Evolutionary conservation across 2,113 vertebrate genomes (phyloP).

Genomic region (Dasypus novemcinctus): DNA sequence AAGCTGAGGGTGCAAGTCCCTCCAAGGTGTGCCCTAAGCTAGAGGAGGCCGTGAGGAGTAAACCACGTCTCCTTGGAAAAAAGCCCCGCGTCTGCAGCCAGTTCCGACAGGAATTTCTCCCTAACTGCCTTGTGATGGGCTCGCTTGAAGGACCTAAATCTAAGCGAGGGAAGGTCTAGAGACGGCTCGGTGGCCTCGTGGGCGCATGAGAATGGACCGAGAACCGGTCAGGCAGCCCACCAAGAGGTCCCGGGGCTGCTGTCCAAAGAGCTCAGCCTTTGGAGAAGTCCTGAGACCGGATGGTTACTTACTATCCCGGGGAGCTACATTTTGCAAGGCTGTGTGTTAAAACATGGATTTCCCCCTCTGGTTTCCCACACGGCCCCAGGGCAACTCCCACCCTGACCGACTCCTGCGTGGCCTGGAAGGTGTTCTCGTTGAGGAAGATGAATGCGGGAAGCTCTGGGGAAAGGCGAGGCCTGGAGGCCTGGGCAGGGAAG

Average conservation of each 20-base stretch:
- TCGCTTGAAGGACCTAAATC: slow-evolving; percentile 11
- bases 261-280: background rate
- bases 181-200: background rate
- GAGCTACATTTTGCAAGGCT: background rate
- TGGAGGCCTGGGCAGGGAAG: no score
- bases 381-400: background rate
- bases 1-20: background rate
- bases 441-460: no score
- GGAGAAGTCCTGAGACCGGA: no score
- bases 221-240: fast-evolving
- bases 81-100: background rate
- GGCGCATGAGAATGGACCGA: background rate
- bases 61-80: background rate
- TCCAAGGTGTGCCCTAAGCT: background rate
- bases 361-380: background rate
- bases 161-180: background rate
- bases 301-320: background rate
- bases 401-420: no score
- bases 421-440: background rate
- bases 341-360: no score
- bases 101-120: slow-evolving; percentile 42
- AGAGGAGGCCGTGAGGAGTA: background rate
- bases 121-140: slow-evolving; percentile 30
- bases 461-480: no score
- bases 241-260: background rate